Conservation (phyloP, 2,888 invertebrate genomes). For the Prosopocoilus inquinatus region DNA sequence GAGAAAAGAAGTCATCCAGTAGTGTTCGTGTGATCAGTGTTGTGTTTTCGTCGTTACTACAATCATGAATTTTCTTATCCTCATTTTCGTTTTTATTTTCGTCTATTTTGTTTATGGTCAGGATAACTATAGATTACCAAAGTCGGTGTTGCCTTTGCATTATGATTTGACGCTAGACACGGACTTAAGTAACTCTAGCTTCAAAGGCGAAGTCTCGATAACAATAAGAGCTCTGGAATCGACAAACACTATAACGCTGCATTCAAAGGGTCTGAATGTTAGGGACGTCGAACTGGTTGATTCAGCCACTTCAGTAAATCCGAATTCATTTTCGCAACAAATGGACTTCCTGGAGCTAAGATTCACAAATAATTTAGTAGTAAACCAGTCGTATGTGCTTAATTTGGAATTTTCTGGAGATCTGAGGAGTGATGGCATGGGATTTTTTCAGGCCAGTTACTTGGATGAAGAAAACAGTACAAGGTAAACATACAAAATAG, state of each 20-base stretch:
- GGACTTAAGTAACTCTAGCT: not conserved
- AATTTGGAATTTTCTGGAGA: conserved; percentile 5
- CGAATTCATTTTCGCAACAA: not conserved
- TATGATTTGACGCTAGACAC: conserved; percentile 20
- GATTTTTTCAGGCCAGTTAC: conserved; percentile 15
- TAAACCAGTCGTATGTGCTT: not conserved
- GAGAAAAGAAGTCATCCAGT: too few relatives aligned
- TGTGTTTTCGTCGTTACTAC: too few relatives aligned
- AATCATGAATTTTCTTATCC: too few relatives aligned
- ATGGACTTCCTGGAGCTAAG: conserved; percentile 13
- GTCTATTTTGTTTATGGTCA: too few relatives aligned
- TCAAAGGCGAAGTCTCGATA: conserved; percentile 19
- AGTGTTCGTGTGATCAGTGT: too few relatives aligned
- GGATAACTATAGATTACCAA: conserved; percentile 15
- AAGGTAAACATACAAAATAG: not conserved
- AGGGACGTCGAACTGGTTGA: too few relatives aligned
- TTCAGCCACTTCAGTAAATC: too few relatives aligned
- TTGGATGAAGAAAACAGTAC: not conserved
- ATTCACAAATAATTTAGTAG: not conserved
- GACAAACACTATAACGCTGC: conserved; percentile 16
- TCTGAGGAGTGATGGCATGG: conserved; percentile 4
- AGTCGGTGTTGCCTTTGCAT: conserved; percentile 13
- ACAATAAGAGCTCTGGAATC: not conserved
- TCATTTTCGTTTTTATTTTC: too few relatives aligned
- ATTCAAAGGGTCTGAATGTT: conserved; percentile 7